Percentiles rank a stretch among this genome's conserved stretches.
Evolutionary conservation across 2,797 vertebrate genomes (phyloP).

Genomic region (Rhinogobio ventralis): DNA sequence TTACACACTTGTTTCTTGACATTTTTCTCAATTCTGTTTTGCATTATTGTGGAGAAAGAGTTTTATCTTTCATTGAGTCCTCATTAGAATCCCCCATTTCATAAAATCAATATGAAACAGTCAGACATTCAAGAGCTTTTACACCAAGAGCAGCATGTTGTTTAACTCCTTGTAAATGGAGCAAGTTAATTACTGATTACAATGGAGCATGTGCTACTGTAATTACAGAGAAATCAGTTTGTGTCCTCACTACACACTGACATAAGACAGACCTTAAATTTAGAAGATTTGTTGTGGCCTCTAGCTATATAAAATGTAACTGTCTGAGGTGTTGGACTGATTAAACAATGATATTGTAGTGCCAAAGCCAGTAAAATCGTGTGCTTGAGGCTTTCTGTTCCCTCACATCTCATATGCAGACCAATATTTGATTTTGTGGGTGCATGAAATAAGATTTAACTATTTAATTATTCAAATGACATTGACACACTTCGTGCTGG

Average conservation of each 20-base stretch:
- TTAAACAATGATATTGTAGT: background rate
- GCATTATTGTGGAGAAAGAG: background rate
- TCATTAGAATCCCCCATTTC: background rate
- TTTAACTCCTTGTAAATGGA: slow-evolving; percentile 7
- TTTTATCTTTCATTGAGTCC: slow-evolving; percentile 1
- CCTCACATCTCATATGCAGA: slow-evolving; percentile 44
- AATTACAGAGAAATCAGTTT: slow-evolving; percentile 10
- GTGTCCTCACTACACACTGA: background rate
- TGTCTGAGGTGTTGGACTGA: slow-evolving; percentile 4
- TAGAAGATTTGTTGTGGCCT: slow-evolving; percentile 1
- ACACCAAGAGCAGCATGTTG: background rate
- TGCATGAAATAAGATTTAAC: slow-evolving; percentile 52
- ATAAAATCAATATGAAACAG: slow-evolving; percentile 1
- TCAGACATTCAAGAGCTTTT: slow-evolving; percentile 11
- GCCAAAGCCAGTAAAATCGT: slow-evolving; percentile 33
- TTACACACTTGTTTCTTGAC: slow-evolving; percentile 23
- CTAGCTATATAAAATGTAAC: background rate
- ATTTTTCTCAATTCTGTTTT: slow-evolving; percentile 7
- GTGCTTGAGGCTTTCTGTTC: slow-evolving; percentile 36
- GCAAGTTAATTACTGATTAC: slow-evolving; percentile 16
- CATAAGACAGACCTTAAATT: slow-evolving; percentile 11
- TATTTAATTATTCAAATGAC: slow-evolving; percentile 58
- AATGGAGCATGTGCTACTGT: background rate
- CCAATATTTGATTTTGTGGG: slow-evolving; percentile 50
- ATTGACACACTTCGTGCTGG: slow-evolving; percentile 42